Conservation (phyloP, 2,888 invertebrate species). For the Phasia obesa region DNA sequence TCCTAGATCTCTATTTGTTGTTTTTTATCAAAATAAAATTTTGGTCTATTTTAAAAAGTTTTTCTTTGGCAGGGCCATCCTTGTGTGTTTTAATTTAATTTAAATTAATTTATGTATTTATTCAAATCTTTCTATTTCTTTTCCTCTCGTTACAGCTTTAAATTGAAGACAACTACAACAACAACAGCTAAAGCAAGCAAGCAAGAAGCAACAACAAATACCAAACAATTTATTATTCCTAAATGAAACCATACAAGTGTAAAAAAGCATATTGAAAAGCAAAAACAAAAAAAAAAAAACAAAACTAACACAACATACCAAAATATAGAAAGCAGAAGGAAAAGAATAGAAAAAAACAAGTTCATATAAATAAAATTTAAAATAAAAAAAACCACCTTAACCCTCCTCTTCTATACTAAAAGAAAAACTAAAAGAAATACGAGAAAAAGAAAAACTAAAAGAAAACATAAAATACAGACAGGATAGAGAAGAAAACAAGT, state of each 20-base stretch:
- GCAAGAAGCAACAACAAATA: conserved; percentile 68
- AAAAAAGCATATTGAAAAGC: conserved; percentile 65
- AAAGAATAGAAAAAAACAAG: conserved; percentile 35
- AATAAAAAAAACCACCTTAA: conserved; percentile 66
- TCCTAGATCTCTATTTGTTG: conserved; percentile 17
- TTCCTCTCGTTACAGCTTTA: conserved; percentile 65
- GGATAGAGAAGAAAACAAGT: conserved; percentile 35
- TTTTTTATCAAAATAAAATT: not conserved
- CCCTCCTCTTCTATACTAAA: conserved; percentile 65
- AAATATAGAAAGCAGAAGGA: conserved; percentile 41
- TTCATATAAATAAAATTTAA: conserved; percentile 53
- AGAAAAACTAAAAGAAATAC: conserved; percentile 33
- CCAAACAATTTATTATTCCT: conserved; percentile 71
- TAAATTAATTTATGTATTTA: conserved; percentile 38
- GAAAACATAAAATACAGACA: conserved; percentile 19
- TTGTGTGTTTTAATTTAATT: conserved; percentile 57
- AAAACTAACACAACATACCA: conserved; percentile 63
- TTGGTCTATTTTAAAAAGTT: not conserved
- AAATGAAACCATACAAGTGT: conserved; percentile 71
- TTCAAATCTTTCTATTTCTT: conserved; percentile 39
- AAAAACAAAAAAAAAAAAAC: no score
- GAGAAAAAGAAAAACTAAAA: conserved; percentile 37
- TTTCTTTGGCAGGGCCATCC: conserved; percentile 31
- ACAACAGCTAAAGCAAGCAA: conserved; percentile 52
- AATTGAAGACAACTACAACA: conserved; percentile 61